These are phyloP conservation scores for Silurus lanzhouensis DNA, from an alignment of 2,797 vertebrate genomes.

Conservation along the genomic window DNA sequence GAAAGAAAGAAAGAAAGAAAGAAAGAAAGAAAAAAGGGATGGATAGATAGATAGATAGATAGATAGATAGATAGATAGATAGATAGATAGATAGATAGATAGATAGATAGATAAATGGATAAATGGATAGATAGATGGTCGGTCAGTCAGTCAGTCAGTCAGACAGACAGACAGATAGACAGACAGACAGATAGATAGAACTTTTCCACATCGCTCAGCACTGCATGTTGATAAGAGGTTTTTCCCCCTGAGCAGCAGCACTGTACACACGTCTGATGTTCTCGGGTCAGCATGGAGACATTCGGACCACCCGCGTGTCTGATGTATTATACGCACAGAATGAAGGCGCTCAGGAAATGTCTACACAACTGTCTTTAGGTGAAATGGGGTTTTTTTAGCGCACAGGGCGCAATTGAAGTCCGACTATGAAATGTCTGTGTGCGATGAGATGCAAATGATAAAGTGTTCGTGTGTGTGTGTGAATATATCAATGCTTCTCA, in stretches of 20 bases:
- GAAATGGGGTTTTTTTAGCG: constrained; percentile 2
- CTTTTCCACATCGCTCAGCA: not conserved
- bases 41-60: no score
- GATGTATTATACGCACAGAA: constrained; percentile 33
- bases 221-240: not conserved
- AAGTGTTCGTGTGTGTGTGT: not conserved
- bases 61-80: no score
- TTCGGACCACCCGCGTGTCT: constrained; percentile 35
- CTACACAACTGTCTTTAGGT: constrained; percentile 31
- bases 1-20: no score
- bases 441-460: constrained; percentile 27
- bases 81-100: no score
- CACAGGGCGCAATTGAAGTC: not conserved
- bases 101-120: no score
- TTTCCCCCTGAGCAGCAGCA: not conserved
- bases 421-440: not conserved
- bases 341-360: constrained; percentile 11
- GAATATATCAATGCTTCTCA: not conserved
- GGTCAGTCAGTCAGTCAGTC: no score
- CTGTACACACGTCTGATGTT: not conserved
- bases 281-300: not conserved
- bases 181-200: no score
- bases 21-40: no score
- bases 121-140: no score
- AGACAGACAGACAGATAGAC: no score